phyloP scores from a whole-genome alignment of 2,113 vertebrate genomes.

The Micronisus gabar region DNA sequence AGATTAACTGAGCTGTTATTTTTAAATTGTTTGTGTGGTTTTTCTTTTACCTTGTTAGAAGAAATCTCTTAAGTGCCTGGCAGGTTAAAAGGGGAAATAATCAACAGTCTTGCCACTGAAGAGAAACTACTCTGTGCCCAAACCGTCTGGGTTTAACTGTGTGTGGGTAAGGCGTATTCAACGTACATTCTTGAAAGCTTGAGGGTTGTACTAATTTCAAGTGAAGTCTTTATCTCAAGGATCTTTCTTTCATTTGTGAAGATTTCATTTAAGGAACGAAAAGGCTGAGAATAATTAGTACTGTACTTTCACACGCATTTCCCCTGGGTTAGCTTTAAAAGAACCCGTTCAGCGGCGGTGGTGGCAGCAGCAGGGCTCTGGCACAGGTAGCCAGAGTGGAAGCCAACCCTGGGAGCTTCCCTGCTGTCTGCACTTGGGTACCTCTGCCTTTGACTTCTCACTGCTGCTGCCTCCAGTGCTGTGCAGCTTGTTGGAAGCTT shows the following conservation, averaged over 20 bases:
- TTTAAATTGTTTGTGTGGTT: neutral
- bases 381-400: neutral
- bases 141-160: neutral
- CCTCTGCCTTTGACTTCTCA: neutral
- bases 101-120: neutral
- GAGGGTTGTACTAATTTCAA: neutral
- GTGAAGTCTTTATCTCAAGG: neutral
- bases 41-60: neutral
- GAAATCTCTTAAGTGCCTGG: neutral
- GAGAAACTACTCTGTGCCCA: neutral
- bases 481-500: neutral
- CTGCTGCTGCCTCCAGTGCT: neutral
- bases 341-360: neutral
- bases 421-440: neutral
- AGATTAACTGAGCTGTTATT: neutral
- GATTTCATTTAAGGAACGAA: neutral
- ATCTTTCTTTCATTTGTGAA: neutral
- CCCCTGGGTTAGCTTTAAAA: neutral
- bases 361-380: neutral
- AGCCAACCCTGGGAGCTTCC: neutral
- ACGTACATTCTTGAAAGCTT: neutral
- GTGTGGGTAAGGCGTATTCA: neutral
- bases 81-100: neutral
- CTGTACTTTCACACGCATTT: rapidly evolving
- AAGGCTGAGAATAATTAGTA: neutral